Percentiles rank a stretch among this genome's conserved stretches.
These are phyloP conservation scores for Petrophora chlorosata DNA, from an alignment of 2,888 invertebrate species.

Conservation along the genomic window DNA sequence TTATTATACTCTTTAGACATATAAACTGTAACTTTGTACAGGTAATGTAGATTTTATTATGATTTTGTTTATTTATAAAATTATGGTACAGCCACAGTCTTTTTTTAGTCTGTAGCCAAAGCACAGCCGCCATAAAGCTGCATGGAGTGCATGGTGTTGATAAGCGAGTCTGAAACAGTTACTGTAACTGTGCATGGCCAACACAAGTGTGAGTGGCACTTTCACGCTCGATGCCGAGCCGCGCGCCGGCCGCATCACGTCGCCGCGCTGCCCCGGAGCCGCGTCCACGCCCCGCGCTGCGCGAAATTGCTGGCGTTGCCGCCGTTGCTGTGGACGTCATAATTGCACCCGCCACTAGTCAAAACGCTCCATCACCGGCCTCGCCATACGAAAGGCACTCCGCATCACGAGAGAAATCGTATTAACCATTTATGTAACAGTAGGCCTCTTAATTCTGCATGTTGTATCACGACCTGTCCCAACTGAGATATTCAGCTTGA, in stretches of 20 bases:
- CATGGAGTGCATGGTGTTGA: slow-evolving; percentile 41
- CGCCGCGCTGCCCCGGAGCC: slow-evolving; percentile 1
- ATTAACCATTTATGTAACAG: slow-evolving; percentile 50
- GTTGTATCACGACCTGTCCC: slow-evolving; percentile 22
- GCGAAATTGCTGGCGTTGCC: too few relatives aligned
- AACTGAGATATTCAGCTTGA: slow-evolving; percentile 5
- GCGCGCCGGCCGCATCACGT: slow-evolving; percentile 18
- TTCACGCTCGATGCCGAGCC: slow-evolving; percentile 62
- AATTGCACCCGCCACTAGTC: slow-evolving; percentile 40
- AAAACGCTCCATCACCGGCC: slow-evolving; percentile 49
- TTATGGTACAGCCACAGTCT: too few relatives aligned
- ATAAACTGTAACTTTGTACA: too few relatives aligned
- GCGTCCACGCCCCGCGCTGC: not conserved
- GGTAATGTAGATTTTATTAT: not conserved
- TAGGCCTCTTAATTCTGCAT: slow-evolving; percentile 11
- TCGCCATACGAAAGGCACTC: slow-evolving; percentile 51
- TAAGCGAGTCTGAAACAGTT: slow-evolving; percentile 68
- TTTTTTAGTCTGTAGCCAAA: too few relatives aligned
- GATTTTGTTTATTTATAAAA: slow-evolving; percentile 7
- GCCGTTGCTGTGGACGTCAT: not conserved
- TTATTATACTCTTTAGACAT: not conserved
- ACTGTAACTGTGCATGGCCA: slow-evolving; percentile 49
- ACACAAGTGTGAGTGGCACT: slow-evolving; percentile 67
- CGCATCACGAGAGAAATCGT: slow-evolving; percentile 51
- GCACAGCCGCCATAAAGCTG: slow-evolving; percentile 1